Conservation (phyloP, 2,888 invertebrate species). For the Polydrusus cervinus region DNA sequence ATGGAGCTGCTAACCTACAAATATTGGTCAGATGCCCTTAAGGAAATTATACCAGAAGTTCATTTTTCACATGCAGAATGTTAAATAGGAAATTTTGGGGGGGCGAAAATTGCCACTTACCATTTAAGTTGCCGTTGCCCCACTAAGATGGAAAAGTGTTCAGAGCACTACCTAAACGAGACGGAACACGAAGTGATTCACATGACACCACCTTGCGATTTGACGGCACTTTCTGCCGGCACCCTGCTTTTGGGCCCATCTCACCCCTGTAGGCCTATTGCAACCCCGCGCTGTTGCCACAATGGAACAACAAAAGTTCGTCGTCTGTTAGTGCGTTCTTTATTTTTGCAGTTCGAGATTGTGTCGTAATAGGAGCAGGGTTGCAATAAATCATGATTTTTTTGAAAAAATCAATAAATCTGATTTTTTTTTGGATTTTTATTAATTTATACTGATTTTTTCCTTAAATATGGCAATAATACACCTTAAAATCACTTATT, state of each 20-base stretch:
- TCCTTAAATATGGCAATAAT: no score
- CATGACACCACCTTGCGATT: slow-evolving; percentile 11
- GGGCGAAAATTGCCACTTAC: slow-evolving; percentile 18
- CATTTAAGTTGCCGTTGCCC: neutral
- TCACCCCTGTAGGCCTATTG: slow-evolving; percentile 29
- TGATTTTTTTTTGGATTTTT: no score
- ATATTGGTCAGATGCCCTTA: no score
- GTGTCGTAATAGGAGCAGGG: neutral
- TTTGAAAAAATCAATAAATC: no score
- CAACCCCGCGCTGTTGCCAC: slow-evolving; percentile 33
- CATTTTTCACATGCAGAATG: no score
- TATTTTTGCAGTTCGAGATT: neutral
- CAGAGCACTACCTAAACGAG: slow-evolving; percentile 11
- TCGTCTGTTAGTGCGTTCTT: neutral
- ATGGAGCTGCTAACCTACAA: no score
- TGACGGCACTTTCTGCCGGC: slow-evolving; percentile 29
- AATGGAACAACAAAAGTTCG: neutral
- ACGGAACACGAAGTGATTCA: slow-evolving; percentile 14
- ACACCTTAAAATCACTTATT: no score
- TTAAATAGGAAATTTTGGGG: no score
- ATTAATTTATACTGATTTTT: no score
- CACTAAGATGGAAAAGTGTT: slow-evolving; percentile 17
- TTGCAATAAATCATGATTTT: no score
- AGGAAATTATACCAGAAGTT: no score
- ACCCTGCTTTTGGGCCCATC: slow-evolving; percentile 12